phyloP scores from a whole-genome alignment of 2,113 vertebrate species.

The Actenoides lindsayi region DNA sequence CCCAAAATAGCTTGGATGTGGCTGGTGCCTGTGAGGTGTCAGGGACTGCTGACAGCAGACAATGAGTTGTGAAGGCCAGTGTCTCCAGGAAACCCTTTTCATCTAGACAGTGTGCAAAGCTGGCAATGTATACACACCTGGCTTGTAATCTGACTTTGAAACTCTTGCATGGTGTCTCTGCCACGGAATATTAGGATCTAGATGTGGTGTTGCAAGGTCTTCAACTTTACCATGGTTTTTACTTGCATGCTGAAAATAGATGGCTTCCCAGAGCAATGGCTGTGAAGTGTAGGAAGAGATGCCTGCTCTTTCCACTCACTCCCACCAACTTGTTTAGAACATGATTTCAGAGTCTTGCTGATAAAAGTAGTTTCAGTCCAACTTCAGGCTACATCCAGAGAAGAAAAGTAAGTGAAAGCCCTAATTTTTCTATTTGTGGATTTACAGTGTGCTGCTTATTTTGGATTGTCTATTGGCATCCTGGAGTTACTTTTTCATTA shows the following conservation, averaged over 20 bases:
- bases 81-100: rapidly evolving
- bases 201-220: background rate
- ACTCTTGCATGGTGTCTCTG: background rate
- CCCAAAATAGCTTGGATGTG: background rate
- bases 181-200: background rate
- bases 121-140: background rate
- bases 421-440: constrained; percentile 34
- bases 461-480: constrained; percentile 19
- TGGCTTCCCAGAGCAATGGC: background rate
- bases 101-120: rapidly evolving
- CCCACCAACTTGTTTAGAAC: background rate
- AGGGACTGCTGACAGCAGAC: background rate
- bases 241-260: background rate
- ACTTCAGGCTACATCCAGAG: background rate
- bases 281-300: background rate
- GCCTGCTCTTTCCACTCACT: background rate
- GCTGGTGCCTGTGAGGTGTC: background rate
- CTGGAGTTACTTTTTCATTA: background rate
- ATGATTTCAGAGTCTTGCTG: background rate
- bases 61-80: background rate
- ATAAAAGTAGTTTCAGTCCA: background rate
- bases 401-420: background rate
- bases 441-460: constrained; percentile 22
- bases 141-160: background rate
- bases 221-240: background rate